Conservation (phyloP, 2,797 vertebrate species). For the Gymnocypris eckloni region DNA sequence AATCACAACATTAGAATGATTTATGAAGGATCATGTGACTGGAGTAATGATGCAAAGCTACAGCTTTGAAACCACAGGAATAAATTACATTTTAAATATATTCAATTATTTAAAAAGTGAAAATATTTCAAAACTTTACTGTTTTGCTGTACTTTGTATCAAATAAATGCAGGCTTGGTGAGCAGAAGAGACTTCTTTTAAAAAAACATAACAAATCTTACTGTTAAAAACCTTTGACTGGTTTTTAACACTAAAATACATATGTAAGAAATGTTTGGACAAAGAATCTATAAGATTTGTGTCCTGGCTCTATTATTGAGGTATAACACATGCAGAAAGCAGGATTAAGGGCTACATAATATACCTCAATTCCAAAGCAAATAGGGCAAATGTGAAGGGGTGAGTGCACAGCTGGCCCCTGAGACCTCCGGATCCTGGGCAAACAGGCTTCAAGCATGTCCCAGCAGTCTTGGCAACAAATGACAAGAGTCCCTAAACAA, state of each 20-base stretch:
- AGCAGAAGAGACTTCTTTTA: too few relatives aligned
- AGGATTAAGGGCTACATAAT: constrained; percentile 79
- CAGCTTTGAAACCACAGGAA: background rate
- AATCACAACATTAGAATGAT: background rate
- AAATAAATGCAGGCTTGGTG: too few relatives aligned
- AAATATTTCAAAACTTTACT: background rate
- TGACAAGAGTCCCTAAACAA: constrained; percentile 75
- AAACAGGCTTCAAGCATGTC: constrained; percentile 80
- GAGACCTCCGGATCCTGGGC: constrained; percentile 76
- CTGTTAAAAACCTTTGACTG: background rate
- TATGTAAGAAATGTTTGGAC: background rate
- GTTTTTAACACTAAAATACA: background rate
- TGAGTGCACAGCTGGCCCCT: constrained; percentile 83
- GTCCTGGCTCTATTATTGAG: constrained; percentile 18
- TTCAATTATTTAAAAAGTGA: background rate
- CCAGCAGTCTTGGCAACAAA: constrained; percentile 68
- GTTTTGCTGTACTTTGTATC: too few relatives aligned
- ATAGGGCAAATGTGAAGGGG: constrained; percentile 76
- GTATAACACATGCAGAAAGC: constrained; percentile 62
- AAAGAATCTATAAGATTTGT: constrained; percentile 5
- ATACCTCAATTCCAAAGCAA: constrained; percentile 81
- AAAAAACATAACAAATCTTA: too few relatives aligned
- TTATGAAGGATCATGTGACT: background rate
- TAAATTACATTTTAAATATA: background rate
- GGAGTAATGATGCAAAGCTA: background rate